Conservation (phyloP, 2,113 vertebrate species). For the Octodon degus region DNA sequence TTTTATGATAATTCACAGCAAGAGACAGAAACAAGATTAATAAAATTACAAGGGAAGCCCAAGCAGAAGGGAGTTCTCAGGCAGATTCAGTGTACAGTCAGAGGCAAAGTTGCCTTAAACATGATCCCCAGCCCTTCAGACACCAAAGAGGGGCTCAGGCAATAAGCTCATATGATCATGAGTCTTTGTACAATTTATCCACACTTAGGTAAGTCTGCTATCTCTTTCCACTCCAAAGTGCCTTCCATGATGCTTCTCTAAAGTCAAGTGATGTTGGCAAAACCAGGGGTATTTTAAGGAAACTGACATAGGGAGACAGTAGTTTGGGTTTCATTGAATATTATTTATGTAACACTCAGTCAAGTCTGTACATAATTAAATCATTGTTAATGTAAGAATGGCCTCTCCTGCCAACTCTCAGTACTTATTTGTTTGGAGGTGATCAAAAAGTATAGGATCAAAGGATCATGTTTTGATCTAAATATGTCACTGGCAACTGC, state of each 20-base stretch:
- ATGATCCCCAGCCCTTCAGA: too few species aligned
- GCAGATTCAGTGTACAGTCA: not conserved
- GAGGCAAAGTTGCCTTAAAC: not conserved
- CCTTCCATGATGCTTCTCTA: not conserved
- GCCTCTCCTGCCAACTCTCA: not conserved
- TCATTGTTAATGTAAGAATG: not conserved
- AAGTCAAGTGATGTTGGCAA: not conserved
- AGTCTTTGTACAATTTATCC: not conserved
- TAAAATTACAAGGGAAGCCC: constrained; percentile 12
- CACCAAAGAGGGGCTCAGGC: not conserved
- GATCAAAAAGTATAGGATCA: not conserved
- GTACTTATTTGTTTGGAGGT: not conserved
- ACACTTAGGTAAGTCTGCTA: not conserved
- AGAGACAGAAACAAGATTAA: not conserved
- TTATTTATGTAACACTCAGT: not conserved
- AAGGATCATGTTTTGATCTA: not conserved
- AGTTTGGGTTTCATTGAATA: not conserved
- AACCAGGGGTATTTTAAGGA: not conserved
- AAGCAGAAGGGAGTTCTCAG: not conserved
- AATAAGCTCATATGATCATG: not conserved
- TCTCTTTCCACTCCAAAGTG: not conserved
- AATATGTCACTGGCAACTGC: not conserved
- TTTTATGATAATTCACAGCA: not conserved
- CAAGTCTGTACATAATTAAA: constrained; percentile 18
- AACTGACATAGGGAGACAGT: not conserved